Evolutionary conservation across 2,888 invertebrate genomes (phyloP).

Genomic region (Ferdinandea cuprea): DNA sequence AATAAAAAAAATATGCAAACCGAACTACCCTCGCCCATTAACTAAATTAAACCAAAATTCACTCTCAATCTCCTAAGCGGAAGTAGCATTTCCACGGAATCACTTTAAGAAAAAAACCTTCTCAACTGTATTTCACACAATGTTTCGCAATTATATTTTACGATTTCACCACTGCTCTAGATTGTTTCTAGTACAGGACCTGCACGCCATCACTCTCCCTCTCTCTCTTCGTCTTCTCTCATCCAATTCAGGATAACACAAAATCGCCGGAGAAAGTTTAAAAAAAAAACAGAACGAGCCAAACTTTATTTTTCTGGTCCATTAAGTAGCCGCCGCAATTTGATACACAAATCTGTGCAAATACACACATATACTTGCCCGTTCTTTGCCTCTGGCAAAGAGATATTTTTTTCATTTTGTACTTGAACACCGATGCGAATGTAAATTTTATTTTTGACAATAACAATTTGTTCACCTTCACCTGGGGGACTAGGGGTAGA

Average conservation of each 20-base stretch:
- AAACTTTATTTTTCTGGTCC: conserved; percentile 69
- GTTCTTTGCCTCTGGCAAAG: conserved; percentile 23
- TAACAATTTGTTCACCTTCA: conserved; percentile 66
- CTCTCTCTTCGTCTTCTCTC: not conserved
- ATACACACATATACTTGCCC: too few relatives aligned
- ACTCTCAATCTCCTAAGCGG: conserved; percentile 10
- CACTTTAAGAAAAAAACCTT: not conserved
- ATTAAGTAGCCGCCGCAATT: conserved; percentile 67
- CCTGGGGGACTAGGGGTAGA: not conserved
- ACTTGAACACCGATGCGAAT: too few relatives aligned
- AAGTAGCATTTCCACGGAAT: conserved; percentile 20
- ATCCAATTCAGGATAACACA: not conserved
- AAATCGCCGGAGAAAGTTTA: conserved; percentile 30
- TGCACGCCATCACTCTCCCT: too few relatives aligned
- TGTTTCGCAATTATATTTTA: conserved; percentile 31
- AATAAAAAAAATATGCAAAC: not conserved
- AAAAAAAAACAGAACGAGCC: conserved; percentile 47
- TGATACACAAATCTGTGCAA: conserved; percentile 65
- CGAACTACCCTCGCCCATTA: conserved; percentile 18
- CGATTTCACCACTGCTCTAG: conserved; percentile 30
- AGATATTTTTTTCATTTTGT: not conserved
- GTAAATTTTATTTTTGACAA: conserved; percentile 51
- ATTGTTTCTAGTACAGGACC: conserved; percentile 2
- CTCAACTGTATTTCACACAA: conserved; percentile 20
- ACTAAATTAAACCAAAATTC: conserved; percentile 35